Percentiles rank a stretch among this genome's conserved stretches.
phyloP scores from a whole-genome alignment of 2,888 invertebrate species.

The Marasmarcha lunaedactyla region DNA sequence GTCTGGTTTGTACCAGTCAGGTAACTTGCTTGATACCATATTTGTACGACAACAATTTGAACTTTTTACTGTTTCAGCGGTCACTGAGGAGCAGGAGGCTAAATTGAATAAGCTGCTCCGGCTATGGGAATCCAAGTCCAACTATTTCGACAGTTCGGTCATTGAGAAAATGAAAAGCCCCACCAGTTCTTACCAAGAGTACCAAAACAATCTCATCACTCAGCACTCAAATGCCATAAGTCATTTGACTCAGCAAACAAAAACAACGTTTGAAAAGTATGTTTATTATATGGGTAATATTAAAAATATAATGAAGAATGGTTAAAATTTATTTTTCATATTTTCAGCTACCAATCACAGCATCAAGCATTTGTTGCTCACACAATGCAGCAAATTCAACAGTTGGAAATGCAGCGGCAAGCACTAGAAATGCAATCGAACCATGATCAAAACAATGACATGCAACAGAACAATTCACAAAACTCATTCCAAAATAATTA shows the following conservation, averaged over 20 bases:
- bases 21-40: slow-evolving; percentile 52
- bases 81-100: slow-evolving; percentile 87
- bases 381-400: slow-evolving; percentile 89
- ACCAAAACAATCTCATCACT: slow-evolving; percentile 86
- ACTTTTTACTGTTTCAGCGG: slow-evolving; percentile 71
- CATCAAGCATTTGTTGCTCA: slow-evolving; percentile 96
- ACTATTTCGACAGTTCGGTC: slow-evolving; percentile 85
- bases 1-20: slow-evolving; percentile 55
- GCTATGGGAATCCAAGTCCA: slow-evolving; percentile 96
- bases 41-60: slow-evolving; percentile 51
- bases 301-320: slow-evolving; percentile 3
- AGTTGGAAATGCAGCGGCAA: slow-evolving; percentile 83
- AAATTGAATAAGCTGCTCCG: slow-evolving; percentile 94
- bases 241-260: slow-evolving; percentile 82
- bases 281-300: slow-evolving; percentile 19
- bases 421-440: slow-evolving; percentile 68
- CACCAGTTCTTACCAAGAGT: slow-evolving; percentile 87
- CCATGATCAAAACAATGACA: slow-evolving; percentile 41
- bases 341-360: slow-evolving; percentile 85
- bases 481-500: slow-evolving; percentile 41
- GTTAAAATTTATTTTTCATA: neutral
- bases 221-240: slow-evolving; percentile 83
- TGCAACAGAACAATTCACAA: slow-evolving; percentile 32
- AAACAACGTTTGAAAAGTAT: slow-evolving; percentile 84
- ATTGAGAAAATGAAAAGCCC: slow-evolving; percentile 91